Evolutionary conservation across 2,113 vertebrate genomes (phyloP), one percentile per base, ranked within the genome.

Genomic region (Capra hircus): DNA sequence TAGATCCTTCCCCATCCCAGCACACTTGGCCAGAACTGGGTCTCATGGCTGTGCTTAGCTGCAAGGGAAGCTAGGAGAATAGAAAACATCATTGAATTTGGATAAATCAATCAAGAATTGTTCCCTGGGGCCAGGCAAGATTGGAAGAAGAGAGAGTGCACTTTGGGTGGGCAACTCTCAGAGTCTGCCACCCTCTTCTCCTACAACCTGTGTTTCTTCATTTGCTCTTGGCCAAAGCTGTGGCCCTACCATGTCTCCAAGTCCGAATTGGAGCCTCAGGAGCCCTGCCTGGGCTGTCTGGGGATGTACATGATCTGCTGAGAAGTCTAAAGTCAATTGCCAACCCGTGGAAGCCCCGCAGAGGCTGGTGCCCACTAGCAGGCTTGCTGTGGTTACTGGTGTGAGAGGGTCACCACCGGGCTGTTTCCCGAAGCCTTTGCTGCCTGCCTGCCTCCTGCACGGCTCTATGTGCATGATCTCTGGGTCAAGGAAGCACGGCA

Each of bases 291-390:
- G 50, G 62, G 80, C 36, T 53, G 80, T 4, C 12, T 0, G 45
- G 67, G 52, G 55, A 55, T 27, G 40, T 1, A 11, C 9, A 2
- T 28, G 19, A 19, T 43, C 36, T 62, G 2, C 1, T 78, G 86
- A 95, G 71, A 83, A 80, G 53, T n/a, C 43, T 78, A 27, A 88
- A 88, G 28, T 36, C 55, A 57, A 45, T 53, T n/a, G 60, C n/a
- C 14, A 28, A 52, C 12, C 0, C 0, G 0, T 25, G 52, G 27
- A 62, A 43, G 12, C 67, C 43, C 9, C 19, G 1, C n/a, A n/a
- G 80, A 94, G 53, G 16, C 21, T 43, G 17, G 16, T 4, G 43
- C 8, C 45, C 36, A 21, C 81, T 60, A 14, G 64, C 40, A 71
- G 57, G 27, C 30, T 27, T 0, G 59, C 67, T 15, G 7, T 21